Conservation (phyloP, 2,888 invertebrate species). For the Matsumyia berberina region DNA sequence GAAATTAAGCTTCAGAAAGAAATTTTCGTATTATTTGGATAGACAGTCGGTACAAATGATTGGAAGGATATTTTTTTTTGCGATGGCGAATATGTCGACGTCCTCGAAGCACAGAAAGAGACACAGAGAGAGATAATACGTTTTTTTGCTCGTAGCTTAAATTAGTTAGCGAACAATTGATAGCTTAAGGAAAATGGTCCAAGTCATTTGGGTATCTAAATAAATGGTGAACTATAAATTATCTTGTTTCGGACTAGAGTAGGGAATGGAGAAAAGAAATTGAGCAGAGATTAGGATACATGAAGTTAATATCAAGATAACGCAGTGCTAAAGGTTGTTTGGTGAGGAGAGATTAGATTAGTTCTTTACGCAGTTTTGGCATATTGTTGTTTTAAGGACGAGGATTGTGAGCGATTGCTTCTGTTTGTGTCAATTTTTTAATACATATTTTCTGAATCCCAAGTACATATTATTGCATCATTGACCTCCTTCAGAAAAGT, state of each 20-base stretch:
- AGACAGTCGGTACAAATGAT: conserved; percentile 44
- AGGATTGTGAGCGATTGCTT: too few species aligned
- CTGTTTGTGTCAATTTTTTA: too few species aligned
- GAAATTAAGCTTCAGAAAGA: conserved; percentile 68
- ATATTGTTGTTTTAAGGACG: not conserved
- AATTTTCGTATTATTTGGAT: conserved; percentile 43
- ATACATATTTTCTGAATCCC: too few species aligned
- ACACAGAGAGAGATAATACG: too few species aligned
- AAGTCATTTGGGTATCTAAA: conserved; percentile 58
- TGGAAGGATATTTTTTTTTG: conserved; percentile 32
- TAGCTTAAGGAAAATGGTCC: conserved; percentile 45
- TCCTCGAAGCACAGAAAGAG: not conserved
- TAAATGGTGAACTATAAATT: conserved; percentile 69
- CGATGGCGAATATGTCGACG: not conserved
- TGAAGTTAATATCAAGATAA: conserved; percentile 38
- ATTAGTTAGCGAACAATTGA: conserved; percentile 57
- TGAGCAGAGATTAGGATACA: conserved; percentile 31
- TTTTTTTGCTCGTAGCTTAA: conserved; percentile 12
- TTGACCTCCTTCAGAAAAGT: too few species aligned
- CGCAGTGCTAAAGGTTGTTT: conserved; percentile 10
- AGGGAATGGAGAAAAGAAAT: conserved; percentile 3
- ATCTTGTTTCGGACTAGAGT: conserved; percentile 16
- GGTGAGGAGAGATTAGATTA: conserved; percentile 3
- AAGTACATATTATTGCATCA: too few species aligned
- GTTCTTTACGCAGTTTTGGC: not conserved